Conservation (phyloP, 2,113 vertebrate species). For the Desmodus rotundus region DNA sequence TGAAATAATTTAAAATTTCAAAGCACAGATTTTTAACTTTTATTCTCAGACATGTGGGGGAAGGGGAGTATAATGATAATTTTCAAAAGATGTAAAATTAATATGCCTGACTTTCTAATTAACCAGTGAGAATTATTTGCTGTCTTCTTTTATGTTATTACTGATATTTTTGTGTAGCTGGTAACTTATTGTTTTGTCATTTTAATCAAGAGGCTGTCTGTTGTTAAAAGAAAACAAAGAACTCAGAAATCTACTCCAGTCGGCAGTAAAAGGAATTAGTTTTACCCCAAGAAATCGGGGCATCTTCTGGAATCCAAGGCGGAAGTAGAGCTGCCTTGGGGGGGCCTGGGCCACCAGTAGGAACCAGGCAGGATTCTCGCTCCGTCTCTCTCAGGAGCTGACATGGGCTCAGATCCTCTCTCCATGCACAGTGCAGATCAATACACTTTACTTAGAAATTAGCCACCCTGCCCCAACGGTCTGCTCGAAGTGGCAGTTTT, state of each 20-base stretch:
- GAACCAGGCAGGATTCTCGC: neutral
- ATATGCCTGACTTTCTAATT: neutral
- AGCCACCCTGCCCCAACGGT: neutral
- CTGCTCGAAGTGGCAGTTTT: neutral
- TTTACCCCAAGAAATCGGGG: neutral
- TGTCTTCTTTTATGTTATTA: neutral
- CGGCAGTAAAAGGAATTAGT: neutral
- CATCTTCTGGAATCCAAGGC: neutral
- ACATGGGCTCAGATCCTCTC: neutral
- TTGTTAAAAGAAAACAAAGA: neutral
- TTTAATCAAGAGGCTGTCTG: neutral
- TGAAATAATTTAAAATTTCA: neutral
- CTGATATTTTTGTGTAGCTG: neutral
- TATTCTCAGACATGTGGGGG: neutral
- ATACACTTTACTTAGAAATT: neutral
- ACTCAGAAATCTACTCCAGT: neutral
- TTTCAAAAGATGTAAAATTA: neutral
- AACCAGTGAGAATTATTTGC: neutral
- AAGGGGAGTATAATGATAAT: neutral
- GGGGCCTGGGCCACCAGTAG: neutral
- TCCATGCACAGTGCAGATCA: neutral
- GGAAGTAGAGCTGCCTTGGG: accelerated
- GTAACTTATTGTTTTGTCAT: neutral
- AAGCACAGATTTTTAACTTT: neutral
- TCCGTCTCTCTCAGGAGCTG: neutral